phyloP scores from a whole-genome alignment of 2,113 vertebrate genomes.

The Megatriorchis doriae region DNA sequence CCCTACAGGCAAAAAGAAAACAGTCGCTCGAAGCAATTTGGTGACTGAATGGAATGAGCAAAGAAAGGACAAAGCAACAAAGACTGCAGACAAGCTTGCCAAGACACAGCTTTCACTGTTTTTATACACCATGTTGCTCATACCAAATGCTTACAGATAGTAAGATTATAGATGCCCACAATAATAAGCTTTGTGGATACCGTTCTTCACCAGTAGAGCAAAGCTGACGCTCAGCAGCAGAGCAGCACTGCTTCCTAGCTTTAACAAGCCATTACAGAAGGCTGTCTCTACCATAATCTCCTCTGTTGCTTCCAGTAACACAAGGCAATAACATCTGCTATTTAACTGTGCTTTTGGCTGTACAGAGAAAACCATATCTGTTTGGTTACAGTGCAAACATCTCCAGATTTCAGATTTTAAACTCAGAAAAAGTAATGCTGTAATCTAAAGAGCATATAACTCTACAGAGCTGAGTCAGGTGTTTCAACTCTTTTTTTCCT shows the following conservation, averaged over 20 bases:
- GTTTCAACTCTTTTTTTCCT: background rate
- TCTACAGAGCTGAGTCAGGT: background rate
- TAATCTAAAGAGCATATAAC: background rate
- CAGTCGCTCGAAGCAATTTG: background rate
- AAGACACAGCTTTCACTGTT: background rate
- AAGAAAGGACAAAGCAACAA: background rate
- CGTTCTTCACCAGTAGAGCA: background rate
- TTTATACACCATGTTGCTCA: background rate
- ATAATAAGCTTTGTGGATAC: background rate
- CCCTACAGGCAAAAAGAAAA: slow-evolving; percentile 66
- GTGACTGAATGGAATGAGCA: rapidly evolving
- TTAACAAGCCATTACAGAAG: background rate
- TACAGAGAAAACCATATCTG: too few relatives aligned
- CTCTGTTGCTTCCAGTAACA: background rate
- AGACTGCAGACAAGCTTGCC: background rate
- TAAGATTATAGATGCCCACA: background rate
- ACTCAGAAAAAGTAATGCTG: background rate
- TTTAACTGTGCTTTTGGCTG: background rate
- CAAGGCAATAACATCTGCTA: background rate
- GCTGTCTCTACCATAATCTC: background rate
- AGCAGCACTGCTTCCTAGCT: background rate
- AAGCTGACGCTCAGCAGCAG: background rate
- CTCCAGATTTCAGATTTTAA: background rate
- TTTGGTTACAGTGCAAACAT: background rate
- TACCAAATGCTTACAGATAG: background rate